Percentiles rank a stretch among this genome's conserved stretches.
Conservation (phyloP, 2,113 vertebrate genomes). For the Hiodon alosoides region DNA sequence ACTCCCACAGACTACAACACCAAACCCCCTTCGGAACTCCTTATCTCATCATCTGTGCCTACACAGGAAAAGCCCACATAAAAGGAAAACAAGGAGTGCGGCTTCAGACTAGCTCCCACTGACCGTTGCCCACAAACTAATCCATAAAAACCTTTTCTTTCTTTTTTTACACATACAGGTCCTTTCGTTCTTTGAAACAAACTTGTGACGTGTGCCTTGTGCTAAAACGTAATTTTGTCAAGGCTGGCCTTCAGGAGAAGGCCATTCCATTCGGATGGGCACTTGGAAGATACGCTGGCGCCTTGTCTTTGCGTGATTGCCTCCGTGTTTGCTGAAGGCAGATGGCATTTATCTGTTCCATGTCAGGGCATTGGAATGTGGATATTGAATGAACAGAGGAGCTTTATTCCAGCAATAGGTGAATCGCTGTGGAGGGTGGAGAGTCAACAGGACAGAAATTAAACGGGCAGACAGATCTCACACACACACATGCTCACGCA, state of each 20-base stretch:
- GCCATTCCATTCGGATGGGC: background rate
- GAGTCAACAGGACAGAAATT: background rate
- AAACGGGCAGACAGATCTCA: background rate
- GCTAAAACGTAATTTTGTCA: background rate
- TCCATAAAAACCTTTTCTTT: no score
- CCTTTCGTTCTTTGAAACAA: background rate
- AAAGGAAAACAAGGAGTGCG: no score
- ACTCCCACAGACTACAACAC: background rate
- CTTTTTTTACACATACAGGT: background rate
- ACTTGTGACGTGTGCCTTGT: background rate
- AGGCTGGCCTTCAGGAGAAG: background rate
- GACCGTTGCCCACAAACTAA: no score
- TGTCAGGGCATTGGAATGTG: constrained; percentile 16
- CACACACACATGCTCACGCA: background rate
- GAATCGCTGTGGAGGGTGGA: background rate
- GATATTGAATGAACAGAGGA: background rate
- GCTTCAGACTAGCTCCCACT: no score
- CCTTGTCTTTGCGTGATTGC: constrained; percentile 1
- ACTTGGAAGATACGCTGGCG: background rate
- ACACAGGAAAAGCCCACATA: no score
- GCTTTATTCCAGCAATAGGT: background rate
- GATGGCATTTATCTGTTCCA: background rate
- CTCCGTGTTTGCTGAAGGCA: background rate
- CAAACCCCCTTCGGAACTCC: background rate
- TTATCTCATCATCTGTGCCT: background rate